Evolutionary conservation across 2,888 invertebrate species (phyloP), one percentile per base, ranked within the genome.

Genomic region (Thyatira batis): DNA sequence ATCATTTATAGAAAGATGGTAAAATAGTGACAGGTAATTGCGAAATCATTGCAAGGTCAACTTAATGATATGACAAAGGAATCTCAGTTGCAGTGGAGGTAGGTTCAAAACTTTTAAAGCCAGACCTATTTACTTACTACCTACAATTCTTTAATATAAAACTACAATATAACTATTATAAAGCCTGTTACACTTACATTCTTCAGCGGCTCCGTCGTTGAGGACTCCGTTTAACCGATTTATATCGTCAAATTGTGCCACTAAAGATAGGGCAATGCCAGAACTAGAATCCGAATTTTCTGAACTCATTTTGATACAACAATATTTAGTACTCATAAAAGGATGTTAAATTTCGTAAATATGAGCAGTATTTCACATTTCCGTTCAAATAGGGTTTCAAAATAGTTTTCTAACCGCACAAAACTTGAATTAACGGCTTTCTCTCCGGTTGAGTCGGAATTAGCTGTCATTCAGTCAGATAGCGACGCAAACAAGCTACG

Each of bases 171-270:
- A 28, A 25, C 25, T 49, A 21, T 33, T 51, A 30, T 20, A 11
- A 33, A 54, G 10, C 13, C 10, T 11, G 21, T n/a, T 44, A n/a
- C 66, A 86, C 93, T 92, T 82, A 95, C 95, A 93, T 91, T 95
- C 94, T 85, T 95, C 95, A 17, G 94, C 93, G 1, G 93, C 93
- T 68, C 94, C 94, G 68, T 95, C 94, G 54, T 94, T 93, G 45
- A 95, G 87, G 48, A 94, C 93, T 67, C 92, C 93, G 61, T 94
- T 93, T 71, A 95, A 93, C 61, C 95, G 93, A 75, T 95, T 94
- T 66, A 95, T 87, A 84, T 96, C 95, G 79, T 96, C 95, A 79
- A 94, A 95, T 70, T 94, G 94, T 17, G 95, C 95, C 60, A 95
- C 90, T 54, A 95, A 83, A 2, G 95, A 95, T 51, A 95, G 85